Conservation (phyloP, 2,113 vertebrate species). For the Pleuronectes platessa region DNA sequence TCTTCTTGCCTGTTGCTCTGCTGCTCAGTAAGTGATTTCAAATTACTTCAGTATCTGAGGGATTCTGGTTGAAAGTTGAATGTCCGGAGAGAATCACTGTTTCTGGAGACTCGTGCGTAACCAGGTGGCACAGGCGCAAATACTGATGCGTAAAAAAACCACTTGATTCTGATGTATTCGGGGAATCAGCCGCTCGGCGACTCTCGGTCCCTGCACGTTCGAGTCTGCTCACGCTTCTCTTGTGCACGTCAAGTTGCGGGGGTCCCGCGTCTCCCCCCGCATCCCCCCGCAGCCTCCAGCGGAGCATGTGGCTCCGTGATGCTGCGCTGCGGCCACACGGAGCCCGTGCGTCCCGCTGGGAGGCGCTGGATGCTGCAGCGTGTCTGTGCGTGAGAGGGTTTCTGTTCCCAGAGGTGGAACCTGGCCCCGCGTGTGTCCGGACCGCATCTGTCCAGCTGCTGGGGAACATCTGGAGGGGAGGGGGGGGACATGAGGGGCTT, state of each 20-base stretch:
- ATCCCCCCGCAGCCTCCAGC: not conserved
- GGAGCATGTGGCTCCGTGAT: slow-evolving; percentile 5
- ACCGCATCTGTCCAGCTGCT: too few species aligned
- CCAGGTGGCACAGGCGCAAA: not conserved
- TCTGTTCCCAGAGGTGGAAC: slow-evolving; percentile 21
- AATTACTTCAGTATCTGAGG: not conserved
- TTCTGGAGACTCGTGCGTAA: slow-evolving; percentile 15
- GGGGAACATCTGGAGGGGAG: too few species aligned
- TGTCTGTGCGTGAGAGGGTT: not conserved
- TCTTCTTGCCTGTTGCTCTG: slow-evolving; percentile 84
- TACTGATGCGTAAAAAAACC: not conserved
- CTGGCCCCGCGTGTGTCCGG: too few species aligned
- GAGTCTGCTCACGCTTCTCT: not conserved
- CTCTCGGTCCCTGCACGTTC: too few species aligned
- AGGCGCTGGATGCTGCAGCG: not conserved
- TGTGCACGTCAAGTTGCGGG: not conserved
- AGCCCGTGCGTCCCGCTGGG: too few species aligned
- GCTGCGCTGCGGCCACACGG: not conserved
- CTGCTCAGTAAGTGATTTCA: slow-evolving; percentile 79
- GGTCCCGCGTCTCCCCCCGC: slow-evolving; percentile 3
- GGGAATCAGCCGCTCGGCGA: not conserved
- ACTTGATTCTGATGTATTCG: not conserved
- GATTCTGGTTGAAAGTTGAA: not conserved
- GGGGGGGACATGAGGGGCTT: too few species aligned
- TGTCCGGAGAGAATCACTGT: not conserved